Evolutionary conservation across 2,888 invertebrate genomes (phyloP).

Genomic region (Sthenelais limicola): DNA sequence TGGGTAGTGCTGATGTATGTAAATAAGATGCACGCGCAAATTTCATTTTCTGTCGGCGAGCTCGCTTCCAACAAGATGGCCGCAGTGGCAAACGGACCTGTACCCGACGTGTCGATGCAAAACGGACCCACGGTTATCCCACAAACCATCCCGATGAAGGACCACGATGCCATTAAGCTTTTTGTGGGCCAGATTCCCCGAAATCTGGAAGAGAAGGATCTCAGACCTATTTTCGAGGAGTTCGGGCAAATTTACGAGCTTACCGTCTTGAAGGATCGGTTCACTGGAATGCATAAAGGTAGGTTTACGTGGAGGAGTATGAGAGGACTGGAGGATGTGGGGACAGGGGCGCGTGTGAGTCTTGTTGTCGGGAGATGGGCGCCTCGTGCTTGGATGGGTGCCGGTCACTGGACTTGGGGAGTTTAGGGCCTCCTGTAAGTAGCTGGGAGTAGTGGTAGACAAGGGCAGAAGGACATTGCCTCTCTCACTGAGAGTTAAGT

Average conservation of each 20-base stretch:
- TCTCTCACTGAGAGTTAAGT: too few species aligned
- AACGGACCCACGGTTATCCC: conserved; percentile 40
- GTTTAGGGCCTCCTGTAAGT: too few species aligned
- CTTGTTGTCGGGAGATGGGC: too few species aligned
- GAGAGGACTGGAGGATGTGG: too few species aligned
- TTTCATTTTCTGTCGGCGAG: conserved; percentile 44
- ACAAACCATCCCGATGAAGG: conserved; percentile 72
- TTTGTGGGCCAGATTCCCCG: conserved; percentile 95
- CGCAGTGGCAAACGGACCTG: conserved; percentile 41
- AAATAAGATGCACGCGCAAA: conserved; percentile 45
- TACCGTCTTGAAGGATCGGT: conserved; percentile 93
- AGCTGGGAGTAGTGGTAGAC: too few species aligned
- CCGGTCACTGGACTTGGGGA: too few species aligned
- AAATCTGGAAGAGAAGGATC: conserved; percentile 88
- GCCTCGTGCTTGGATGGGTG: too few species aligned
- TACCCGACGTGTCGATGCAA: conserved; percentile 28
- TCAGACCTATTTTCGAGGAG: conserved; percentile 92
- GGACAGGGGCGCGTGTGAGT: too few species aligned
- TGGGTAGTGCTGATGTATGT: conserved; percentile 42
- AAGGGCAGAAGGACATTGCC: too few species aligned
- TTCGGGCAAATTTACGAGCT: conserved; percentile 95
- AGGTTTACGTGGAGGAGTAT: too few species aligned
- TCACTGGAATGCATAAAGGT: conserved; percentile 97
- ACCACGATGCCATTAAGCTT: conserved; percentile 81
- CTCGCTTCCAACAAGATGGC: conserved; percentile 40